Evolutionary conservation across 2,797 vertebrate species (phyloP).

Genomic region (Mastacembelus armatus): DNA sequence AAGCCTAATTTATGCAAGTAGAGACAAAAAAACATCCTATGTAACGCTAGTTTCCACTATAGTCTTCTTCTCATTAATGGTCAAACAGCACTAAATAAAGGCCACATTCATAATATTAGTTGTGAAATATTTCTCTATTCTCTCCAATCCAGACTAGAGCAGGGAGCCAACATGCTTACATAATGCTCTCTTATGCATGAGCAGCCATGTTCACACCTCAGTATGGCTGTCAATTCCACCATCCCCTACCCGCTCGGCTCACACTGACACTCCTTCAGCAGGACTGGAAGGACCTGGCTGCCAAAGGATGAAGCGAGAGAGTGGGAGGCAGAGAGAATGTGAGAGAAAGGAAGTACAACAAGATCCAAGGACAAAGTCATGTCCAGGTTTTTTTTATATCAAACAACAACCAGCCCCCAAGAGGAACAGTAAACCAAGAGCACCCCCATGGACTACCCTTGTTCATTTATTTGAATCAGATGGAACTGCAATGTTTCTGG

Average conservation of each 20-base stretch:
- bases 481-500: conserved; percentile 18
- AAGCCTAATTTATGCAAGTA: conserved; percentile 36
- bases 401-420: conserved; percentile 52
- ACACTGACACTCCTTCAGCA: conserved; percentile 52
- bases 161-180: conserved; percentile 48
- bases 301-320: conserved; percentile 51
- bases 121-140: conserved; percentile 11
- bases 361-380: conserved; percentile 63
- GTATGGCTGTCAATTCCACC: conserved; percentile 64
- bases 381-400: conserved; percentile 55
- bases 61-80: conserved; percentile 30
- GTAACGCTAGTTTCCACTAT: conserved; percentile 15
- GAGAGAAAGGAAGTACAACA: conserved; percentile 51
- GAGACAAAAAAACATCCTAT: conserved; percentile 4
- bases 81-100: conserved; percentile 7
- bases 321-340: conserved; percentile 29
- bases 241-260: conserved; percentile 45
- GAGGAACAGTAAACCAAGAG: conserved; percentile 40
- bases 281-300: conserved; percentile 58
- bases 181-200: conserved; percentile 60
- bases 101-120: conserved; percentile 1
- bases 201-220: conserved; percentile 71
- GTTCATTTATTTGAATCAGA: conserved; percentile 45
- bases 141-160: background rate
- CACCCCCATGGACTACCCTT: conserved; percentile 20